Percentiles rank a stretch among this genome's conserved stretches.
These are phyloP conservation scores for Jaculus jaculus DNA, from an alignment of 2,113 vertebrate species.

Conservation along the genomic window DNA sequence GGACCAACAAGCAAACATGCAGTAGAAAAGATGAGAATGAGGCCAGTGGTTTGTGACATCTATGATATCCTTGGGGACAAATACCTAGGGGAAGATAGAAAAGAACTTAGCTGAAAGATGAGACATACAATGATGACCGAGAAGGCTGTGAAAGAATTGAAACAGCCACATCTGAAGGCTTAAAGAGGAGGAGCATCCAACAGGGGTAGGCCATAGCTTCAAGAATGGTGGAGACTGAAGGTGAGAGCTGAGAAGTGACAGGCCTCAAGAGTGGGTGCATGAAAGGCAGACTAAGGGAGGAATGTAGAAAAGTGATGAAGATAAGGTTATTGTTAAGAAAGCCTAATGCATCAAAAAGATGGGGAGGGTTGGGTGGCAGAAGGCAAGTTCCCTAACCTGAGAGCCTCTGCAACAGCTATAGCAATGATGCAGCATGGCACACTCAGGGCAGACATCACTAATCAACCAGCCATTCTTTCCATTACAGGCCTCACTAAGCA, in stretches of 20 bases:
- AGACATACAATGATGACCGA: background rate
- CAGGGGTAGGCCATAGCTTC: too few species aligned
- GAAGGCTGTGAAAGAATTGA: too few species aligned
- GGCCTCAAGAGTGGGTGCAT: too few species aligned
- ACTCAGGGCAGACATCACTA: background rate
- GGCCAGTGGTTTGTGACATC: background rate
- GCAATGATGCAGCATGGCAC: background rate
- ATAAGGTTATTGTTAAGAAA: background rate
- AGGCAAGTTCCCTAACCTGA: background rate
- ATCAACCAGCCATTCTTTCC: background rate
- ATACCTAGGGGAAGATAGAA: background rate
- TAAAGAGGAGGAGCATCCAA: too few species aligned
- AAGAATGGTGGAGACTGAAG: too few species aligned
- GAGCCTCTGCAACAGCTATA: background rate
- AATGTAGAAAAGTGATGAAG: background rate
- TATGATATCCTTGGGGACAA: background rate
- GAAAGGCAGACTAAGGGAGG: background rate
- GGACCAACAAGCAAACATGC: background rate
- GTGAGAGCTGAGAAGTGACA: background rate
- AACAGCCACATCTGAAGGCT: too few species aligned
- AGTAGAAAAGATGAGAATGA: background rate
- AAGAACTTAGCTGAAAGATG: background rate
- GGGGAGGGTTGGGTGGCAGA: background rate
- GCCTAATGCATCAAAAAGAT: background rate
- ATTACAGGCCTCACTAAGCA: background rate